Conservation (phyloP, 1,140 invertebrate genomes). For the Globodera ellingtonae region DNA sequence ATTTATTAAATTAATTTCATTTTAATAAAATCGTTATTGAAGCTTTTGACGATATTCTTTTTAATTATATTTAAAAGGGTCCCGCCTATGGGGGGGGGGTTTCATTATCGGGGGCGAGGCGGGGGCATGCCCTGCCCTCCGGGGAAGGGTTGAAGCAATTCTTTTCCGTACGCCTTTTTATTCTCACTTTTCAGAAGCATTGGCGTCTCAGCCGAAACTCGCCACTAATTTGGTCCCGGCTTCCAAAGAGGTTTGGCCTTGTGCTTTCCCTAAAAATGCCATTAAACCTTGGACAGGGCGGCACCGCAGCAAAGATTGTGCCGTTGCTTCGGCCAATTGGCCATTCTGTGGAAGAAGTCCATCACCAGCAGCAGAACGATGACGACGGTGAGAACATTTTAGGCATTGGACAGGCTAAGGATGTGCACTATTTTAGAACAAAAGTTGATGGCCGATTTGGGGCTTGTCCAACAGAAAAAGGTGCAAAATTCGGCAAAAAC, state of each 20-base stretch:
- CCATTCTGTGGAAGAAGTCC: not conserved
- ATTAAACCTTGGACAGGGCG: not conserved
- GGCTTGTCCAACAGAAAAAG: not conserved
- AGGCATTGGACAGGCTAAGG: not conserved
- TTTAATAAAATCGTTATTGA: too few species aligned
- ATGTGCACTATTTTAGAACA: not conserved
- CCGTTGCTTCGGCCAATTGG: not conserved
- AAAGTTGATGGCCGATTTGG: not conserved
- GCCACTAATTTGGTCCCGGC: not conserved
- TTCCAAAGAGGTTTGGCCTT: not conserved
- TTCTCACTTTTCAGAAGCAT: not conserved
- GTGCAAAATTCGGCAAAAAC: not conserved
- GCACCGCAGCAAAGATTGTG: not conserved
- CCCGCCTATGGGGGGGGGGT: too few species aligned
- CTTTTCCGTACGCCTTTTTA: too few species aligned
- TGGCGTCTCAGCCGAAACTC: not conserved
- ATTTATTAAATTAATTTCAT: too few species aligned
- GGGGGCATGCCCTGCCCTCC: too few species aligned
- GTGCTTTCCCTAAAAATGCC: not conserved
- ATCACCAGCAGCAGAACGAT: not conserved
- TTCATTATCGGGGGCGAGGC: too few species aligned
- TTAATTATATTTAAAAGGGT: too few species aligned
- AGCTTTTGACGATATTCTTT: too few species aligned
- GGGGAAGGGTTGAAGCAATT: too few species aligned
- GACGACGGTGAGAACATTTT: not conserved